A percentile compares a stretch with the other conserved stretches of the same genome.
Conservation (phyloP, 2,113 vertebrate genomes). For the Orycteropus afer region DNA sequence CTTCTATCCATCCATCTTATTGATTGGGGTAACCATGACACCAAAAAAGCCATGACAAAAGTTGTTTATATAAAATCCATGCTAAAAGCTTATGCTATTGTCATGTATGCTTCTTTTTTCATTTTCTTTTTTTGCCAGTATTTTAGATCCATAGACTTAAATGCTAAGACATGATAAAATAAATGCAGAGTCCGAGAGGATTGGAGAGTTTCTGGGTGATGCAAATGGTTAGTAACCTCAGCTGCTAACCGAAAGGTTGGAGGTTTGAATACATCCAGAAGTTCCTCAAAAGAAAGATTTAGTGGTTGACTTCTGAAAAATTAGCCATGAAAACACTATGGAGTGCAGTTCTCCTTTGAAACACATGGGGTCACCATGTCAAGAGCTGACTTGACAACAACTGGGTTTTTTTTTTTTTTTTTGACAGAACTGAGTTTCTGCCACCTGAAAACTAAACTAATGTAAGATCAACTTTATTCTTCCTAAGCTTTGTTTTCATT, state of each 20-base stretch:
- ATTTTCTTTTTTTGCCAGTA: background rate
- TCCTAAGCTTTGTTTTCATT: background rate
- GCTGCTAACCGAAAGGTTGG: background rate
- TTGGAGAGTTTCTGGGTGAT: background rate
- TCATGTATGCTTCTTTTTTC: background rate
- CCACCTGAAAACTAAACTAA: background rate
- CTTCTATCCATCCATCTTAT: conserved; percentile 73
- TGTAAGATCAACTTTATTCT: background rate
- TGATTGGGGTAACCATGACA: conserved; percentile 66
- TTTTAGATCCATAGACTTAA: background rate
- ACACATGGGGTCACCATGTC: too few species aligned
- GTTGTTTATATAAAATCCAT: conserved; percentile 43
- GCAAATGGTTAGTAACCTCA: background rate
- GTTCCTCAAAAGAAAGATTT: background rate
- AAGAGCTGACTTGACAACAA: too few species aligned
- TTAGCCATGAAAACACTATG: too few species aligned
- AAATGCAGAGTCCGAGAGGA: background rate
- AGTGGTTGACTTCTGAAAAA: too few species aligned
- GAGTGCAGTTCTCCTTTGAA: too few species aligned
- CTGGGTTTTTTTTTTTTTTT: too few species aligned
- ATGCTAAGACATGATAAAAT: background rate
- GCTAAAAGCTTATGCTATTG: conserved; percentile 14
- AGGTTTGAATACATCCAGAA: background rate
- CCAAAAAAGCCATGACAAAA: conserved; percentile 58
- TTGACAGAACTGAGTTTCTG: background rate